Evolutionary conservation across 2,113 vertebrate species (phyloP).

Genomic region (Tychaedon coryphoeus): DNA sequence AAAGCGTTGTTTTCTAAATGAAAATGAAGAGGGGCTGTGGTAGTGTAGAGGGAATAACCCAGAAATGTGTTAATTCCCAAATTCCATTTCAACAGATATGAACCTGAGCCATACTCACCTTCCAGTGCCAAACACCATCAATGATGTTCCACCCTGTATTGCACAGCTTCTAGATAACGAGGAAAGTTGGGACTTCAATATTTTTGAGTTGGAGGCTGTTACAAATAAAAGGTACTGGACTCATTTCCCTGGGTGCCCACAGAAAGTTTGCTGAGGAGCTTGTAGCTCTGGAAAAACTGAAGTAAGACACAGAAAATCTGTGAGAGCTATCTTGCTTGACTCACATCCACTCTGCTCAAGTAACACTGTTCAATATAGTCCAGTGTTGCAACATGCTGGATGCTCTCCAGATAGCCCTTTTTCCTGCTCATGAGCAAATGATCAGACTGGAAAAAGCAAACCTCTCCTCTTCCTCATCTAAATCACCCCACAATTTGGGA

Average conservation of each 20-base stretch:
- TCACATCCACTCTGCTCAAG: neutral
- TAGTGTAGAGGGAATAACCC: neutral
- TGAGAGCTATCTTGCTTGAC: neutral
- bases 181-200: conserved; percentile 94
- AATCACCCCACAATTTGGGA: neutral
- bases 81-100: conserved; percentile 74
- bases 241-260: neutral
- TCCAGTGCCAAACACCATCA: conserved; percentile 84
- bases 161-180: conserved; percentile 88
- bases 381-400: neutral
- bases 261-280: neutral
- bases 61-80: neutral
- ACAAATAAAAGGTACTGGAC: conserved; percentile 88
- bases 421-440: neutral
- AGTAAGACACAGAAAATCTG: neutral
- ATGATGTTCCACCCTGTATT: conserved; percentile 83
- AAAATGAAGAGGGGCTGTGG: neutral
- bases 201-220: conserved; percentile 92
- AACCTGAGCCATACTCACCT: conserved; percentile 84
- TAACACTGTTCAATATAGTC: neutral
- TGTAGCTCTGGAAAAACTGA: neutral
- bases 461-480: neutral
- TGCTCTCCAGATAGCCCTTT: neutral
- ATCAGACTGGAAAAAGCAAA: neutral
- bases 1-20: neutral